Evolutionary conservation across 1,140 invertebrate species (phyloP), one percentile per base, ranked within the genome.

Genomic region (Tetraneura akinire): DNA sequence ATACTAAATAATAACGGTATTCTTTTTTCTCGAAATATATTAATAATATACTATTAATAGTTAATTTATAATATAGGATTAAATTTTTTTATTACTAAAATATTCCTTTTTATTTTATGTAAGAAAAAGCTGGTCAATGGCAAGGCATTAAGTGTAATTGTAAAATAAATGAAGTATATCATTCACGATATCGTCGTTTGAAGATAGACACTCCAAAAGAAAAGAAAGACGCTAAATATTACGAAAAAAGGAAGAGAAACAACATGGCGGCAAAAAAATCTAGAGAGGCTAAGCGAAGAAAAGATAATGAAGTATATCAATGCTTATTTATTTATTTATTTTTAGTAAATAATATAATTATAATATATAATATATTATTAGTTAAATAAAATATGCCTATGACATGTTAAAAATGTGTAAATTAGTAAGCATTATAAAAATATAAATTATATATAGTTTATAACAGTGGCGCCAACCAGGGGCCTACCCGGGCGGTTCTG

Each of bases 181-280:
- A n/a, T 1, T 23, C 5, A 6, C 49, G n/a, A 57, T 16, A 73
- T 4, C 49, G 80, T n/a, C 80, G 55, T 62, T 57, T 73, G 11
- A 73, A 70, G 6, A 73, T 16, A n/a, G 57, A 66, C 21, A 70
- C 37, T 49, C 45, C 66, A 13, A 14, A 26, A 18, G 53, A 74
- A 18, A 64, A 93, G 83, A 96, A 96, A 85, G 95, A 96, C 84
- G 91, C 91, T 32, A 95, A 94, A 85, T 96, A 97, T 86, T 96
- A 91, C 84, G 95, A 96, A 85, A 87, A 94, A 57, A 87, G 95
- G 82, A 90, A 92, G 85, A 88, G 94, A 3, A 97, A 96, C 86
- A 97, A 97, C 85, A 89, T 93, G 83, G 95, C 95, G 0, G 95
- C 95, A 0, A 97, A 96, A 86, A 95, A 95, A 84, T 95, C 93